Percentiles rank a stretch among this genome's conserved stretches.
These are phyloP conservation scores for Clarias pachynema DNA, from an alignment of 2,797 vertebrate genomes.

Conservation along the genomic window DNA sequence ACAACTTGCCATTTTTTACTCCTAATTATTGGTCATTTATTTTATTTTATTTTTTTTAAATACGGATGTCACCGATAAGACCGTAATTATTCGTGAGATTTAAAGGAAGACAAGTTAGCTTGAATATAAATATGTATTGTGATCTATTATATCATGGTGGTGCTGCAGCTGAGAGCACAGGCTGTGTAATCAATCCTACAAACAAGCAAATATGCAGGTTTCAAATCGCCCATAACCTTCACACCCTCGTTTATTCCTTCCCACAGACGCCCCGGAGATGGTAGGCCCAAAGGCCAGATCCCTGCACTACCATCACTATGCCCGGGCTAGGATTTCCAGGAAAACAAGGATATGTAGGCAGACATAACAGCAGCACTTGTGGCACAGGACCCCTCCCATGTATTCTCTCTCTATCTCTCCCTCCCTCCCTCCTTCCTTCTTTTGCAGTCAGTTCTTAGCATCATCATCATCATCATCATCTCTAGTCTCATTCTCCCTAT, in stretches of 20 bases:
- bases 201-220: neutral
- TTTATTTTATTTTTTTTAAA: neutral
- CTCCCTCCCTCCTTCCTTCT: conserved; percentile 58
- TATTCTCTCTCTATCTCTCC: conserved; percentile 56
- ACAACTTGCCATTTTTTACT: conserved; percentile 39
- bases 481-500: conserved; percentile 40
- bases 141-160: neutral
- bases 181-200: neutral
- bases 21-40: neutral
- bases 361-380: conserved; percentile 65
- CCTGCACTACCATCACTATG: conserved; percentile 15
- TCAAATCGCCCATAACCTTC: neutral
- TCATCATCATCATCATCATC: conserved; percentile 32
- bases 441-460: conserved; percentile 30
- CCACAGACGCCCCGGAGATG: neutral
- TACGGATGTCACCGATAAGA: neutral
- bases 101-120: neutral
- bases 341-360: conserved; percentile 52
- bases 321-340: conserved; percentile 27
- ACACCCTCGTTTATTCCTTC: neutral
- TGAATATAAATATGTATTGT: neutral
- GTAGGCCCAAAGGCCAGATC: conserved; percentile 49
- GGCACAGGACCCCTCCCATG: conserved; percentile 57
- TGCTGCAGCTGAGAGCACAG: conserved; percentile 13
- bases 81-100: neutral